phyloP scores from a whole-genome alignment of 2,888 invertebrate species.

The Agrenia bidenticulata region DNA sequence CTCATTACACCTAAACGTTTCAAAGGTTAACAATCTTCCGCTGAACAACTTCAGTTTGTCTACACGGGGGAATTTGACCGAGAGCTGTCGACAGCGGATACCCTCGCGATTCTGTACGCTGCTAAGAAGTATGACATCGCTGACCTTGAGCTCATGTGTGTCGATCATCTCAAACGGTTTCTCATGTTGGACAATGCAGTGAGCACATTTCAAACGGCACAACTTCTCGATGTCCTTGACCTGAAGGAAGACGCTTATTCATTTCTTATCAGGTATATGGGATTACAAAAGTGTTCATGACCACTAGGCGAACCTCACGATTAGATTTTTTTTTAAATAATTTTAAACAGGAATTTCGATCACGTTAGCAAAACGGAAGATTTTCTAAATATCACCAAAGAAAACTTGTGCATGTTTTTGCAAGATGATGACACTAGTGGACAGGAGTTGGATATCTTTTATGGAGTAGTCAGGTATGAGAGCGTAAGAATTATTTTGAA shows the following conservation, averaged over 20 bases:
- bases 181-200: conserved; percentile 42
- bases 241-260: conserved; percentile 30
- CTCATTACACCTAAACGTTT: too few relatives aligned
- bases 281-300: background rate
- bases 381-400: conserved; percentile 33
- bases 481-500: background rate
- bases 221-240: conserved; percentile 28
- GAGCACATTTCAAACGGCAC: conserved; percentile 43
- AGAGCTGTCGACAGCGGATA: conserved; percentile 28
- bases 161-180: conserved; percentile 31
- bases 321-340: too few relatives aligned
- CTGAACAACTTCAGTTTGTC: conserved; percentile 41
- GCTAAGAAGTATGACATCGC: conserved; percentile 45
- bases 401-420: conserved; percentile 36
- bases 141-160: conserved; percentile 33
- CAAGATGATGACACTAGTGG: conserved; percentile 36
- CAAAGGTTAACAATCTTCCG: background rate
- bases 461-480: conserved; percentile 34
- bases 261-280: conserved; percentile 32
- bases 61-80: conserved; percentile 37
- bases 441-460: conserved; percentile 33
- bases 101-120: conserved; percentile 28
- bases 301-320: too few relatives aligned
- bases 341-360: conserved; percentile 45
- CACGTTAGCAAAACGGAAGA: conserved; percentile 38